Percentiles rank a stretch among this genome's conserved stretches.
phyloP scores from a whole-genome alignment of 2,113 vertebrate species.

The Otis tarda region DNA sequence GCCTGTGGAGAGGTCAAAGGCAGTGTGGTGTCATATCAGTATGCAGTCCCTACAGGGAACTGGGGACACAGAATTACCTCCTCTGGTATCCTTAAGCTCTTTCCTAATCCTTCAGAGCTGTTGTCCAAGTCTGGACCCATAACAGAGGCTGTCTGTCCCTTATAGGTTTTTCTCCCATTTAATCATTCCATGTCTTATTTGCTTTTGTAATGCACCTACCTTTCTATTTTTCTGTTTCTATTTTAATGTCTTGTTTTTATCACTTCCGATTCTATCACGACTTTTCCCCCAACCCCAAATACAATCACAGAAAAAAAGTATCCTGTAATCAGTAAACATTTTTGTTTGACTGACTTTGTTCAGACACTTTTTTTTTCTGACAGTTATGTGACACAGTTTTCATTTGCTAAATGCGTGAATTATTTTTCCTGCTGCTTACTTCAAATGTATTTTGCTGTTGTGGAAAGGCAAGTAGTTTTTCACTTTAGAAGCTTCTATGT shows the following conservation, averaged over 20 bases:
- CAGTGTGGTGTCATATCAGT: neutral
- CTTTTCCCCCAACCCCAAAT: neutral
- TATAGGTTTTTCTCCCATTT: neutral
- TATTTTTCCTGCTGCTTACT: neutral
- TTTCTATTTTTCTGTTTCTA: neutral
- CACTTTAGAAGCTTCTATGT: neutral
- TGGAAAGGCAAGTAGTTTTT: neutral
- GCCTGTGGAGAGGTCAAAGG: neutral
- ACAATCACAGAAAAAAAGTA: neutral
- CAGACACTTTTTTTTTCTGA: neutral
- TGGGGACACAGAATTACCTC: neutral
- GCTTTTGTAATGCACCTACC: neutral
- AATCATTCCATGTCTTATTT: neutral
- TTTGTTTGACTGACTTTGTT: neutral
- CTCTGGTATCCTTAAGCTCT: neutral
- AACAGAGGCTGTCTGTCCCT: neutral
- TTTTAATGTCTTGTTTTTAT: neutral
- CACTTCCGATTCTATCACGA: fast-evolving
- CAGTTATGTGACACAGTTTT: neutral
- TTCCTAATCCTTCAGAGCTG: neutral
- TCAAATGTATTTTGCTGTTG: neutral
- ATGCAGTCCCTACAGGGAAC: neutral
- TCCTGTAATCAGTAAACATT: neutral
- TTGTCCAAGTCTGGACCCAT: neutral
- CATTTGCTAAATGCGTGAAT: neutral